Evolutionary conservation across 2,113 vertebrate species (phyloP).

Genomic region (Micronycteris hirsuta): DNA sequence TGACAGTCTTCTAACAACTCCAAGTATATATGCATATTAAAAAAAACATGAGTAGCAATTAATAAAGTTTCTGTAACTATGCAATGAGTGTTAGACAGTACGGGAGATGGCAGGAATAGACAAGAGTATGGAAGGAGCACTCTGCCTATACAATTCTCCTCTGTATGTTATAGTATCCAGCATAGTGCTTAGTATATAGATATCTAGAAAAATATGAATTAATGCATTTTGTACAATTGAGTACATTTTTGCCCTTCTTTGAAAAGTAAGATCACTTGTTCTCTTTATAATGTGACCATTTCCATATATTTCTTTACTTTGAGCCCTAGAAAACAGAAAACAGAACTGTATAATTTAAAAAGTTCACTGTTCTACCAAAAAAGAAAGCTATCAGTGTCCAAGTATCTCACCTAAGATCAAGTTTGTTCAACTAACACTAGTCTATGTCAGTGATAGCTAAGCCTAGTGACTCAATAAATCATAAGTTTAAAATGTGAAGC

Average conservation of each 20-base stretch:
- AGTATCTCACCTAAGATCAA: neutral
- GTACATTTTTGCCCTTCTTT: neutral
- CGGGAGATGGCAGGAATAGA: neutral
- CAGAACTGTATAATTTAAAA: neutral
- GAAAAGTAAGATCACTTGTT: constrained; percentile 18
- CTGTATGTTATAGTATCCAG: neutral
- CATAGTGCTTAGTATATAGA: neutral
- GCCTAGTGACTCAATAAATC: neutral
- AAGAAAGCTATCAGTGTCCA: neutral
- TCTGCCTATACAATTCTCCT: neutral
- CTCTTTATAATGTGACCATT: neutral
- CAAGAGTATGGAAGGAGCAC: neutral
- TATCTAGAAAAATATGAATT: neutral
- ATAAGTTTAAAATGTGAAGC: neutral
- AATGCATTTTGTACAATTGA: neutral
- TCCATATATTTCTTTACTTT: constrained; percentile 25
- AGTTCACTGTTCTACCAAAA: neutral
- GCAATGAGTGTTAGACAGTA: neutral
- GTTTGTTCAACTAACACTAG: neutral
- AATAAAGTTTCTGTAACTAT: neutral
- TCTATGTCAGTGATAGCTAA: neutral
- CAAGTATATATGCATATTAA: neutral
- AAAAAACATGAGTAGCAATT: neutral
- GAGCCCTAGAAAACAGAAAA: neutral
- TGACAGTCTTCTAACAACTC: neutral